These are phyloP conservation scores for Meliscaeva auricollis DNA, from an alignment of 2,888 invertebrate genomes.

Conservation along the genomic window DNA sequence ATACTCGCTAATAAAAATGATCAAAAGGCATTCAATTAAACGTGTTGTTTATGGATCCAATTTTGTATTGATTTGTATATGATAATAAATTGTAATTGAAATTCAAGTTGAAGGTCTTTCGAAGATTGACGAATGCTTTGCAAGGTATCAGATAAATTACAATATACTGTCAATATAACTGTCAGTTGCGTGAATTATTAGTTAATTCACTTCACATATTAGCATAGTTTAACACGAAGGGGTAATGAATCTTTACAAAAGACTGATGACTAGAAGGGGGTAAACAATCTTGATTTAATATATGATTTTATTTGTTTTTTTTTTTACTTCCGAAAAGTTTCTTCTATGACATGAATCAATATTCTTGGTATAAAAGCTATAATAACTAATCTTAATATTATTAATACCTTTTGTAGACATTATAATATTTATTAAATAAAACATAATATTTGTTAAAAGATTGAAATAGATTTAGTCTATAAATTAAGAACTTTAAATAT, in stretches of 20 bases:
- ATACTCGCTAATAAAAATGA: slow-evolving; percentile 3
- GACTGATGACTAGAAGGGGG: background rate
- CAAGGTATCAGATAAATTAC: slow-evolving; percentile 7
- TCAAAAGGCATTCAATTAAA: slow-evolving; percentile 25
- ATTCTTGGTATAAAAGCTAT: too few relatives aligned
- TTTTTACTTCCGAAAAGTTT: too few relatives aligned
- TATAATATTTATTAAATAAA: too few relatives aligned
- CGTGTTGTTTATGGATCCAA: background rate
- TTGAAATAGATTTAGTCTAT: too few relatives aligned
- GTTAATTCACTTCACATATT: slow-evolving; percentile 1
- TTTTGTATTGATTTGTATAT: slow-evolving; percentile 6
- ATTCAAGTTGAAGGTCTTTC: slow-evolving; percentile 40
- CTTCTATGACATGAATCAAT: too few relatives aligned
- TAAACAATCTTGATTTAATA: too few relatives aligned
- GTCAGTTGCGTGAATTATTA: background rate
- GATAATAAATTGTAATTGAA: slow-evolving; percentile 15
- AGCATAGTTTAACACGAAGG: background rate
- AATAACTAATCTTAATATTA: too few relatives aligned
- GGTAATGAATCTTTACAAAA: background rate
- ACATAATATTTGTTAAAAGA: too few relatives aligned
- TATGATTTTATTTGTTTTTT: too few relatives aligned
- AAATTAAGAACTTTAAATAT: too few relatives aligned
- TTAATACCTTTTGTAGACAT: too few relatives aligned
- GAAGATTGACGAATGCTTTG: background rate
- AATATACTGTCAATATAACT: slow-evolving; percentile 5